Conservation (phyloP, 2,888 invertebrate species). For the Acleris holmiana region DNA sequence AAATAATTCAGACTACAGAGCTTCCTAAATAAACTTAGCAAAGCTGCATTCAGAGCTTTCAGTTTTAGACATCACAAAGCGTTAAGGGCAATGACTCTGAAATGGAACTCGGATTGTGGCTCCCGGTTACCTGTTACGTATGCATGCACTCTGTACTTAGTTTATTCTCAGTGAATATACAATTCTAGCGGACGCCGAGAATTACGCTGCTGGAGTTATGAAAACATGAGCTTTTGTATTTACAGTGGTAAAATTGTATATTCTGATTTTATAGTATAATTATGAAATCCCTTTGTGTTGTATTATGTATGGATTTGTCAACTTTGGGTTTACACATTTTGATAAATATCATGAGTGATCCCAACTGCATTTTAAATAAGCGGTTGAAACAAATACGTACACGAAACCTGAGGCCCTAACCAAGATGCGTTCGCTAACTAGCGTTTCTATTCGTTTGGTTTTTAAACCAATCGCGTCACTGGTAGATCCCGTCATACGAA, state of each 20-base stretch:
- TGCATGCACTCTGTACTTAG: conserved; percentile 29
- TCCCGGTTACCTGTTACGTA: conserved; percentile 36
- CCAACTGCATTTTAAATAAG: no score
- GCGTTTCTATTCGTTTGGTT: no score
- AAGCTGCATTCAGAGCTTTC: conserved; percentile 29
- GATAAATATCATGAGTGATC: no score
- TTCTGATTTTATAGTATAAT: no score
- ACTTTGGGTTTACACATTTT: no score
- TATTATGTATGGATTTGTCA: no score
- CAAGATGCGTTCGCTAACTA: no score
- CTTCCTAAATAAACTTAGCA: conserved; percentile 26
- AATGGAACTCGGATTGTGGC: conserved; percentile 31
- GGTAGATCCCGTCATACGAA: no score
- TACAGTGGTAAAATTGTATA: background rate
- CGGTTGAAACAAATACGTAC: no score
- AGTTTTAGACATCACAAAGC: conserved; percentile 37
- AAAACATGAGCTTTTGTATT: background rate
- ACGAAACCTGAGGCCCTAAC: no score
- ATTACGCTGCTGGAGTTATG: conserved; percentile 20
- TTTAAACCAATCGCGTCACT: no score
- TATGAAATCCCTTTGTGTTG: no score
- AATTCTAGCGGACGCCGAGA: conserved; percentile 9
- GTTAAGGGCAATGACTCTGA: conserved; percentile 35
- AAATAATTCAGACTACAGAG: conserved; percentile 28
- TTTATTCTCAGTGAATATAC: conserved; percentile 26